Evolutionary conservation across 2,113 vertebrate species (phyloP).

Genomic region (Antennarius striatus): DNA sequence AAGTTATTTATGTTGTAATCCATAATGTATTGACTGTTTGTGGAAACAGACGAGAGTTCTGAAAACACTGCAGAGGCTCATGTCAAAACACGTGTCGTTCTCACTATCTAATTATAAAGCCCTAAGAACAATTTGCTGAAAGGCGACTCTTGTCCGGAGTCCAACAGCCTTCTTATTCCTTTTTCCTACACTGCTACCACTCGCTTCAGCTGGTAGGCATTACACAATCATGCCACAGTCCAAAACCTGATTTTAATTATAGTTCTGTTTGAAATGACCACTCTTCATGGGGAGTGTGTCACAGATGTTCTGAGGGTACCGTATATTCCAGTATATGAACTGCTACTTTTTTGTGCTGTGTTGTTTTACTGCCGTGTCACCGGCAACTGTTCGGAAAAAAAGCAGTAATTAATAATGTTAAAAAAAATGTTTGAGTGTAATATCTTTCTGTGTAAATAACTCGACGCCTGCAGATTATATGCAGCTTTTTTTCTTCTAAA

Average conservation of each 20-base stretch:
- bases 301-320: background rate
- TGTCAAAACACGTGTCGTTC: slow-evolving; percentile 4
- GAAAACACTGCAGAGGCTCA: background rate
- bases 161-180: background rate
- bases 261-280: background rate
- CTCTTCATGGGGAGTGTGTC: background rate
- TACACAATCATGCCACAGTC: background rate
- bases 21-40: background rate
- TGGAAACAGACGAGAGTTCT: background rate
- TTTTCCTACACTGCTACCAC: background rate
- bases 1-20: background rate
- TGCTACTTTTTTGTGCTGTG: no score
- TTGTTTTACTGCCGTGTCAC: no score
- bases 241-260: slow-evolving; percentile 1
- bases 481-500: no score
- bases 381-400: no score
- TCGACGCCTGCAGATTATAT: no score
- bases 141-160: background rate
- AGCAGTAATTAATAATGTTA: no score
- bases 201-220: background rate
- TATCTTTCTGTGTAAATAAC: no score
- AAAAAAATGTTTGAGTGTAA: no score
- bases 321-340: no score
- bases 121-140: background rate
- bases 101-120: slow-evolving; percentile 14